A percentile compares a stretch with the other conserved stretches of the same genome.
These are phyloP conservation scores for Agonopterix alstromeriana DNA, from an alignment of 2,888 invertebrate genomes.

Conservation along the genomic window DNA sequence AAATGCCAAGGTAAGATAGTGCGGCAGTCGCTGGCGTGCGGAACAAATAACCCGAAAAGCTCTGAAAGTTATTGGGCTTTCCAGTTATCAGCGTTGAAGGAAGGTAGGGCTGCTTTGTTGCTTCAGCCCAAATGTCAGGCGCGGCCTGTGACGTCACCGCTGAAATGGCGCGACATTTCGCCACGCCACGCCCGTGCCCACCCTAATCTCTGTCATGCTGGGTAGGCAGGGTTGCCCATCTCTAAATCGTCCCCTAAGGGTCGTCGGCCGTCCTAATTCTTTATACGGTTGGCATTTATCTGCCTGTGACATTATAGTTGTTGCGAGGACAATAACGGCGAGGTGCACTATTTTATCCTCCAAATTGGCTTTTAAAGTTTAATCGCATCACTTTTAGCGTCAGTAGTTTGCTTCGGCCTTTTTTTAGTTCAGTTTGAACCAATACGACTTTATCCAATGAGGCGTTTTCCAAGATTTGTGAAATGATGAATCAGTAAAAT, in stretches of 20 bases:
- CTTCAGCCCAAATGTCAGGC: slow-evolving; percentile 69
- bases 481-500: too few species aligned
- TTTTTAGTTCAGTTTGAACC: too few species aligned
- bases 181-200: slow-evolving; percentile 60
- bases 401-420: too few species aligned
- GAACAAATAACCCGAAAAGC: slow-evolving; percentile 54
- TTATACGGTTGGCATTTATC: slow-evolving; percentile 13
- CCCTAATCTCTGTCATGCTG: slow-evolving; percentile 60
- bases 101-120: slow-evolving; percentile 70
- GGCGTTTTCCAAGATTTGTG: too few species aligned
- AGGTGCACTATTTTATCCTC: too few species aligned
- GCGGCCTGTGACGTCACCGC: slow-evolving; percentile 67
- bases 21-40: slow-evolving; percentile 35
- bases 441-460: too few species aligned
- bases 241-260: slow-evolving; percentile 36
- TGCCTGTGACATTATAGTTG: slow-evolving; percentile 1
- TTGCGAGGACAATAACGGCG: neutral
- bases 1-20: slow-evolving; percentile 61
- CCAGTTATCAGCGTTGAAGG: slow-evolving; percentile 55
- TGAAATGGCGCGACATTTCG: slow-evolving; percentile 72
- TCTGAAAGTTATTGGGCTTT: slow-evolving; percentile 56
- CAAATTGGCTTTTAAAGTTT: too few species aligned
- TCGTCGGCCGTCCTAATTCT: slow-evolving; percentile 39
- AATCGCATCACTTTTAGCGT: too few species aligned
- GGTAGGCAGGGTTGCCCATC: slow-evolving; percentile 41